phyloP scores from a whole-genome alignment of 2,888 invertebrate genomes.

The Diarsia mendica region DNA sequence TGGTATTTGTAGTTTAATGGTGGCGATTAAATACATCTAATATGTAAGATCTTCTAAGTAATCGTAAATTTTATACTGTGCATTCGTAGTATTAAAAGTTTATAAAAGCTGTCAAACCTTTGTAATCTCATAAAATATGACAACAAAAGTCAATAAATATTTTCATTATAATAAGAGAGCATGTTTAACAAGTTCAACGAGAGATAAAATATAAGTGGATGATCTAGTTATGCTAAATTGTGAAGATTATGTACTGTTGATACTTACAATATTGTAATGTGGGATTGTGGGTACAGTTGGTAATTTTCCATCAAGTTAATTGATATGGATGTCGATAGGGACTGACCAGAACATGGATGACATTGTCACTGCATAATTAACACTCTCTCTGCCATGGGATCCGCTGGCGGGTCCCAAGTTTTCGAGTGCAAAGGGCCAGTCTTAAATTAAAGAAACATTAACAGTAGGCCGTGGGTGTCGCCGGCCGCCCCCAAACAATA shows the following conservation, averaged over 20 bases:
- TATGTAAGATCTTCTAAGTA: background rate
- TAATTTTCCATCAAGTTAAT: constrained; percentile 17
- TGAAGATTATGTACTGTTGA: constrained; percentile 40
- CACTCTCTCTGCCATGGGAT: too few relatives aligned
- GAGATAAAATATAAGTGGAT: constrained; percentile 51
- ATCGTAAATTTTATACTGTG: background rate
- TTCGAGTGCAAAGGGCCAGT: too few relatives aligned
- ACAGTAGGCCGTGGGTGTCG: too few relatives aligned
- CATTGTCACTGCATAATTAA: constrained; percentile 6
- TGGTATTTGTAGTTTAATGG: background rate
- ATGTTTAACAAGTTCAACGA: constrained; percentile 8
- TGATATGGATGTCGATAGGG: background rate
- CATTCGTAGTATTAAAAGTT: background rate
- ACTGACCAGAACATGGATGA: too few relatives aligned
- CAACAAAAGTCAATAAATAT: constrained; percentile 25
- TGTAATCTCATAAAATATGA: constrained; percentile 2
- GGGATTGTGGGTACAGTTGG: constrained; percentile 8
- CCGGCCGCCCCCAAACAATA: too few relatives aligned
- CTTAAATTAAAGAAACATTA: too few relatives aligned
- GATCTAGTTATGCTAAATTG: constrained; percentile 56
- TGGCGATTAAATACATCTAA: background rate
- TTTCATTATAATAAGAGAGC: constrained; percentile 24
- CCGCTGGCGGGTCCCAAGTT: too few relatives aligned
- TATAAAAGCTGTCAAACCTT: background rate
- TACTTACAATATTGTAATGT: constrained; percentile 34